Conservation (phyloP, 2,888 invertebrate species). For the Lasioglossum villosulum region DNA sequence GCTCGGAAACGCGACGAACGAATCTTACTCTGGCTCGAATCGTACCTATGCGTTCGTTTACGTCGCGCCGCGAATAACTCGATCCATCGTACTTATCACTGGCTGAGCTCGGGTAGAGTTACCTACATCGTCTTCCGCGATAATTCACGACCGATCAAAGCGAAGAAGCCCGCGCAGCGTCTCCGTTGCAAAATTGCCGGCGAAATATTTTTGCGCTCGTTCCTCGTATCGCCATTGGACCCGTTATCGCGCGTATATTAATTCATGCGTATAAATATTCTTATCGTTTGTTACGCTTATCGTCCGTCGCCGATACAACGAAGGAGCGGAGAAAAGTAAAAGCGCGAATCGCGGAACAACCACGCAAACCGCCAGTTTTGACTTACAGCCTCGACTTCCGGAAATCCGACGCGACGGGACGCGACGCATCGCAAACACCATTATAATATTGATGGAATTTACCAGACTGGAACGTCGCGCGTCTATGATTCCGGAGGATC, state of each 20-base stretch:
- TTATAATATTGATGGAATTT: slow-evolving; percentile 70
- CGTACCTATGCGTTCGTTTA: background rate
- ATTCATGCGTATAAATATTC: background rate
- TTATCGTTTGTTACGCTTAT: background rate
- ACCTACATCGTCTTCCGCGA: background rate
- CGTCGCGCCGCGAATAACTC: background rate
- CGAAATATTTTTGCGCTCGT: background rate
- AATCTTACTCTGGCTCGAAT: background rate
- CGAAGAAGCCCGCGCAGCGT: background rate
- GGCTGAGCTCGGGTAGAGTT: background rate
- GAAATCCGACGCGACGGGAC: background rate
- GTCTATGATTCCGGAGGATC: slow-evolving; percentile 30
- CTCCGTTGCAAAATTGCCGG: background rate
- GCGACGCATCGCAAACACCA: background rate
- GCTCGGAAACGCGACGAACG: slow-evolving; percentile 23
- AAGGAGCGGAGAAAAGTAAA: background rate
- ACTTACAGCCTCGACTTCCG: background rate
- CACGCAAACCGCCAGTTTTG: background rate
- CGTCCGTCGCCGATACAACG: background rate
- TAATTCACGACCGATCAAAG: background rate
- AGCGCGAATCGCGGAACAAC: background rate
- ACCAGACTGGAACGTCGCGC: slow-evolving; percentile 70
- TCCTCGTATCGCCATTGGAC: background rate
- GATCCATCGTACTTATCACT: background rate
- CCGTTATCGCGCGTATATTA: background rate